These are phyloP conservation scores for Cyanoramphus novaezelandiae DNA, from an alignment of 2,113 vertebrate genomes.

Conservation along the genomic window DNA sequence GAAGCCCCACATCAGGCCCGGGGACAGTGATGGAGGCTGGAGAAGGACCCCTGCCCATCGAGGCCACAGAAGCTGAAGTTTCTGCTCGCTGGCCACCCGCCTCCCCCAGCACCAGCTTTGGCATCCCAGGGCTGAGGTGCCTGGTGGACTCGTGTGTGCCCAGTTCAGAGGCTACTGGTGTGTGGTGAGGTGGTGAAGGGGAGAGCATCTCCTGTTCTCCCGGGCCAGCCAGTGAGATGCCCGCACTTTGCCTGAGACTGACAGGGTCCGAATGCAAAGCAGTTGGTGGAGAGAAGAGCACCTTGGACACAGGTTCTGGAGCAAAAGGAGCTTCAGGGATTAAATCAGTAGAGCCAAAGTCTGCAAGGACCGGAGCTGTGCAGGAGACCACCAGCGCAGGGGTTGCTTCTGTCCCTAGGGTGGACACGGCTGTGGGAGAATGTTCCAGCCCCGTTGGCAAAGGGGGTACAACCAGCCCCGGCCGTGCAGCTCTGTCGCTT, in stretches of 20 bases:
- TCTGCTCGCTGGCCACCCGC: background rate
- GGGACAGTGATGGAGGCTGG: background rate
- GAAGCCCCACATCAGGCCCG: background rate
- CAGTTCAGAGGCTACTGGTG: background rate
- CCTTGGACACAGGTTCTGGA: background rate
- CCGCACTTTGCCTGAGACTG: background rate
- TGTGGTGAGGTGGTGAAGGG: background rate
- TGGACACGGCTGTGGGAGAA: background rate
- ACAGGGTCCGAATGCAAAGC: background rate
- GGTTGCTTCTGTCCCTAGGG: background rate
- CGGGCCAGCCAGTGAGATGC: background rate
- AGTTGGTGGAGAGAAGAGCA: background rate
- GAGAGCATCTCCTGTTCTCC: background rate
- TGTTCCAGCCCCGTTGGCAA: background rate
- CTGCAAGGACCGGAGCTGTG: background rate
- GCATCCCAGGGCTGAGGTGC: background rate
- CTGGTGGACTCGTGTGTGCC: background rate
- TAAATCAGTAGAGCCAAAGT: background rate
- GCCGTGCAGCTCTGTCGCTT: background rate
- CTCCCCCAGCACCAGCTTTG: background rate
- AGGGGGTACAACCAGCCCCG: background rate
- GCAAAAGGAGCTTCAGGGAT: background rate
- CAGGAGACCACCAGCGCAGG: background rate
- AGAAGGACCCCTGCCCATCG: background rate
- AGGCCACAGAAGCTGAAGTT: background rate